Evolutionary conservation across 2,797 vertebrate genomes (phyloP), one percentile per base, ranked within the genome.

Genomic region (Myoxocephalus aenaeus): DNA sequence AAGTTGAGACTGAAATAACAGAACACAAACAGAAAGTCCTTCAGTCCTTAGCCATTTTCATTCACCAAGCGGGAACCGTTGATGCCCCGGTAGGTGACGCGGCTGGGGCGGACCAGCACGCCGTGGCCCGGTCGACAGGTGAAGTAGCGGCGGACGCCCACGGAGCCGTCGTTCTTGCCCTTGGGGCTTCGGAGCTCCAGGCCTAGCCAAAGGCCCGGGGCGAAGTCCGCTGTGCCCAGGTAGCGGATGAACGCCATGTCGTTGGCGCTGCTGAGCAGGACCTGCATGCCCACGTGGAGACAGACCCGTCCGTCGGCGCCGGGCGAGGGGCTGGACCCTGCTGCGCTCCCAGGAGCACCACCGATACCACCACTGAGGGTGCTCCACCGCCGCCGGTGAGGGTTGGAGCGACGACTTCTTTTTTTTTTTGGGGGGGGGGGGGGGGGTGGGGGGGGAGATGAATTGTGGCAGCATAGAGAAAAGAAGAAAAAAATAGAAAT

Each of bases 171-270:
- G 0, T 99, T 98, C 82, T 94, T 98, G 0, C 98, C 98, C 87
- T 95, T 97, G 61, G 97, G 92, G 0, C 93, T 95, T 9, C 97
- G 95, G 4, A 99, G 96, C 86, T 99, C 98, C 17, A 99, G 94
- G 2, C 98, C 98, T 1, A 99, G 94, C 98, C 98, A 99, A 2
- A 97, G 77, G 0, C 98, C 98, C 0, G 96, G 90, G 0, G 97
- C 97, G 66, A 99, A 99, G 90, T 97, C 96, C 0, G 97, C 92
- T 5, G 95, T 93, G 40, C 98, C 98, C 75, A 99, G 86, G 86
- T 98, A 99, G 73, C 98, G 96, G 83, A 99, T 96, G 10, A 92
- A 93, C 0, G 96, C 97, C 97, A 98, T 98, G 88, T 99, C 98
- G 0, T 96, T 99, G 78, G 96, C 97, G 71, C 98, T 98, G 73